These are phyloP conservation scores for Bubo bubo DNA, from an alignment of 2,113 vertebrate genomes.

Conservation along the genomic window DNA sequence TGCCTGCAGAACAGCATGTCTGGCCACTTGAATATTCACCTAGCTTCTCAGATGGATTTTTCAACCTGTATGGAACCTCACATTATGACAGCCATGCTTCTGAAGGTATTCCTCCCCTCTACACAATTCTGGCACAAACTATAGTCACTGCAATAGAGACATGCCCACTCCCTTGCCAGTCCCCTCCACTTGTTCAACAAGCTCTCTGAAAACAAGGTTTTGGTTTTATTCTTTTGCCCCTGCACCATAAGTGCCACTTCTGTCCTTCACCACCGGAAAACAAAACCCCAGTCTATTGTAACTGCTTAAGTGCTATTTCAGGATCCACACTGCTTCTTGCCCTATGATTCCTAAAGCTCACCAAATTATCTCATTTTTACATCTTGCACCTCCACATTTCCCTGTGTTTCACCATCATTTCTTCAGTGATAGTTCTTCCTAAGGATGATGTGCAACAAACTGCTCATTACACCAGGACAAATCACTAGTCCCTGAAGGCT, in stretches of 20 bases:
- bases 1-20: not conserved
- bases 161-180: not conserved
- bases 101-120: not conserved
- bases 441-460: not conserved
- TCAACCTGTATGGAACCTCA: not conserved
- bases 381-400: not conserved
- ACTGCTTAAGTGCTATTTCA: not conserved
- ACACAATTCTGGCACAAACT: not conserved
- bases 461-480: not conserved
- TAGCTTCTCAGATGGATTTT: not conserved
- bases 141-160: too few species aligned
- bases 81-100: accelerated
- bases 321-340: not conserved
- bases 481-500: not conserved
- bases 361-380: accelerated
- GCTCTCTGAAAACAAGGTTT: not conserved
- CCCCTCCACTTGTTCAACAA: not conserved
- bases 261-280: not conserved
- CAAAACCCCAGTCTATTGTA: too few species aligned
- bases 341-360: accelerated
- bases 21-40: not conserved
- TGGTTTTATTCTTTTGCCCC: not conserved
- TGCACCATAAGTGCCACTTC: not conserved
- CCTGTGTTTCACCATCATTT: accelerated
- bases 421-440: not conserved